These are phyloP conservation scores for Nematostella vectensis DNA, from an alignment of 92 coral and sea anemone genomes.

Conservation along the genomic window DNA sequence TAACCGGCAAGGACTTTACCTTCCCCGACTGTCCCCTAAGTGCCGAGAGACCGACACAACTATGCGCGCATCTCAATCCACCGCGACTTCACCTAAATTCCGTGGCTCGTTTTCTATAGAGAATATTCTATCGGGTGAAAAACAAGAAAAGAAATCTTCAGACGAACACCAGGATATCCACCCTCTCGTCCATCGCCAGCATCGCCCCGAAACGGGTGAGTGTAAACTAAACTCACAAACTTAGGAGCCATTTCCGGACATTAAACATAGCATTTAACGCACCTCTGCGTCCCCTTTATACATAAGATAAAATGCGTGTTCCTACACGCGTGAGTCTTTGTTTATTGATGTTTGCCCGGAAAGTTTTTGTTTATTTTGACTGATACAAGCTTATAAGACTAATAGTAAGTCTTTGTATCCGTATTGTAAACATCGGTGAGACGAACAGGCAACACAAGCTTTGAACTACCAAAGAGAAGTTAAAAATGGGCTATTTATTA, in stretches of 20 bases:
- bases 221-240: not conserved
- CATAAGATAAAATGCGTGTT: too few species aligned
- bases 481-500: too few species aligned
- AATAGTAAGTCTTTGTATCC: constrained; percentile 5
- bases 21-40: not conserved
- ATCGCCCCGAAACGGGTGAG: too few species aligned
- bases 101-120: constrained; percentile 95
- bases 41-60: not conserved
- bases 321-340: not conserved
- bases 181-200: too few species aligned
- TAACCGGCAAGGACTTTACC: constrained; percentile 3
- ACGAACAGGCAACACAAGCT: too few species aligned
- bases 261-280: not conserved
- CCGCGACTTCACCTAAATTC: constrained; percentile 46
- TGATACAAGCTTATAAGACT: constrained; percentile 21
- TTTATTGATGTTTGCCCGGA: constrained; percentile 13
- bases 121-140: constrained; percentile 66
- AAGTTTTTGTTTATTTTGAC: not conserved
- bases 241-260: constrained; percentile 1
- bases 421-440: constrained; percentile 23
- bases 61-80: not conserved
- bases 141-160: constrained; percentile 13
- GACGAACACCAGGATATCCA: constrained; percentile 1
- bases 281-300: too few species aligned
- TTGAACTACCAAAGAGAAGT: too few species aligned